A percentile compares a stretch with the other conserved stretches of the same genome.
Conservation (phyloP, 2,888 invertebrate genomes). For the Coelinius sp. region DNA sequence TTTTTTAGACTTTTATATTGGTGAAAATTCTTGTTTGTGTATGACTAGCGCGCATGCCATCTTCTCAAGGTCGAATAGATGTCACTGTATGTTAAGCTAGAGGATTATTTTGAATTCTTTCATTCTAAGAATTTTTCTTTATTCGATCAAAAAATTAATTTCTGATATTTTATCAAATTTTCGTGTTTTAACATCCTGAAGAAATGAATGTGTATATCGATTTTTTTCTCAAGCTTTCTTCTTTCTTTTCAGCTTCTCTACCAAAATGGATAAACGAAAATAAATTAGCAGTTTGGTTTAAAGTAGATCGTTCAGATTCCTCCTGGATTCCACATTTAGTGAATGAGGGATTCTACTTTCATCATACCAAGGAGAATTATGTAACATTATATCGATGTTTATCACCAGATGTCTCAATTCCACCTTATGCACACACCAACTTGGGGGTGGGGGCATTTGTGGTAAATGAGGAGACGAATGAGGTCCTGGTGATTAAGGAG, state of each 20-base stretch:
- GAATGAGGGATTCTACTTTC: slow-evolving; percentile 87
- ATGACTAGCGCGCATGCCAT: background rate
- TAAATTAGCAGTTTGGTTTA: slow-evolving; percentile 86
- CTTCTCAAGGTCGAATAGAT: background rate
- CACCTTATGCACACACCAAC: slow-evolving; percentile 85
- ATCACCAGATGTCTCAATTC: slow-evolving; percentile 77
- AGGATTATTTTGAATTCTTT: background rate
- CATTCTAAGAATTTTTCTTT: background rate
- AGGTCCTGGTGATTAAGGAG: slow-evolving; percentile 88
- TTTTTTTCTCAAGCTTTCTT: background rate
- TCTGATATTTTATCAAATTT: no score
- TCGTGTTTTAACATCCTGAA: no score
- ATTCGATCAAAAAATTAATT: no score
- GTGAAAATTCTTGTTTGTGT: background rate
- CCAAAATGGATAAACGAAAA: slow-evolving; percentile 77
- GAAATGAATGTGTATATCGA: no score
- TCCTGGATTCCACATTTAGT: slow-evolving; percentile 84
- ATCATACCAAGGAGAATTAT: slow-evolving; percentile 85
- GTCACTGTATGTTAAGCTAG: background rate
- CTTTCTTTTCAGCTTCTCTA: slow-evolving; percentile 77
- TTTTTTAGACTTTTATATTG: background rate
- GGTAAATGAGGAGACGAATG: slow-evolving; percentile 78
- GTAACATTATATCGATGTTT: slow-evolving; percentile 90
- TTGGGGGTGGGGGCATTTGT: slow-evolving; percentile 91
- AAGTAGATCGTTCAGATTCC: slow-evolving; percentile 79